Evolutionary conservation across 2,113 vertebrate genomes (phyloP).

Genomic region (Pedionomus torquatus): DNA sequence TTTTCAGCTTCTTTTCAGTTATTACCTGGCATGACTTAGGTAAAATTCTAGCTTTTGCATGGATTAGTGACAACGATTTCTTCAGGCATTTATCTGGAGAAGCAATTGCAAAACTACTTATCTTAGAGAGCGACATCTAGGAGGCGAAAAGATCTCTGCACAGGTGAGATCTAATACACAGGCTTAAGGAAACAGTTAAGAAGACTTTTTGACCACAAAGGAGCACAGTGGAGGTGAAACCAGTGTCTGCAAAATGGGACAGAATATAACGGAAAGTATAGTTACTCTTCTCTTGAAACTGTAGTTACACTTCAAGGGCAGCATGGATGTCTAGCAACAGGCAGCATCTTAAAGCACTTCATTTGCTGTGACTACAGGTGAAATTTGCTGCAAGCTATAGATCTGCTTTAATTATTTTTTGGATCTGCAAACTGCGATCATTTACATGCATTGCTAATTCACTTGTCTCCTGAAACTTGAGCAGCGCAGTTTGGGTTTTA

Average conservation of each 20-base stretch:
- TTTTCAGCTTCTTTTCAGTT: background rate
- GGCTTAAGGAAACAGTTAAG: background rate
- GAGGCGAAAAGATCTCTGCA: background rate
- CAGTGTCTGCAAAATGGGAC: background rate
- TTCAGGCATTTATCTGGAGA: background rate
- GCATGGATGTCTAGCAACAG: background rate
- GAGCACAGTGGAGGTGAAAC: background rate
- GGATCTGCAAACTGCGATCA: background rate
- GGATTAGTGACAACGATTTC: background rate
- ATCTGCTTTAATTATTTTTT: conserved; percentile 8
- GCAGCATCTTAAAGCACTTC: background rate
- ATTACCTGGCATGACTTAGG: background rate
- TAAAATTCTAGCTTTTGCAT: background rate
- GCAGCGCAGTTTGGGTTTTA: background rate
- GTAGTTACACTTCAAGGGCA: background rate
- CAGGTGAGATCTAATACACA: background rate
- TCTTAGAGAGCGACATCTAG: background rate
- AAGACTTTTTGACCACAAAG: background rate
- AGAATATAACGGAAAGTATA: background rate
- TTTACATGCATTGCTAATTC: conserved; percentile 33
- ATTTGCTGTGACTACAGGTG: background rate
- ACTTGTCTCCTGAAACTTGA: conserved; percentile 15
- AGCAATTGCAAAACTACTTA: background rate
- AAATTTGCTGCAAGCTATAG: background rate
- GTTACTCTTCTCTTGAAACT: background rate